These are phyloP conservation scores for Tiliacea aurago DNA, from an alignment of 2,888 invertebrate species.

Conservation along the genomic window DNA sequence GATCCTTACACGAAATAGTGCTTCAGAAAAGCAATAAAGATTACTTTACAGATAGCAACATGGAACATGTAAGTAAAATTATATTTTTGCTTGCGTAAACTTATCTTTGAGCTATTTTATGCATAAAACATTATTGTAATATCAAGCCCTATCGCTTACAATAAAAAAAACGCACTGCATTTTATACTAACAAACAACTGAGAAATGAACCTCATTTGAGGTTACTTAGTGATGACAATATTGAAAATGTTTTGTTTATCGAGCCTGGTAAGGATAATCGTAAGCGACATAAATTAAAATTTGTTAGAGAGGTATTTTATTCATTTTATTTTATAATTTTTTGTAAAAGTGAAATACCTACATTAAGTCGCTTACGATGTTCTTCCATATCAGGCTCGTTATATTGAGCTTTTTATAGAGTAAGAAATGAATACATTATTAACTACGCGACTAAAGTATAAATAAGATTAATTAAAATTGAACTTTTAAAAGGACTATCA, in stretches of 20 bases:
- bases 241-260: slow-evolving; percentile 2
- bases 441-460: slow-evolving; percentile 17
- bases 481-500: slow-evolving; percentile 24
- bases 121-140: slow-evolving; percentile 36
- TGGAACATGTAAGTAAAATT: slow-evolving; percentile 43
- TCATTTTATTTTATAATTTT: too few species aligned
- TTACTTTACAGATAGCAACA: slow-evolving; percentile 48
- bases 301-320: too few species aligned
- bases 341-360: too few species aligned
- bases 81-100: slow-evolving; percentile 48
- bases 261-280: too few species aligned
- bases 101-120: slow-evolving; percentile 46
- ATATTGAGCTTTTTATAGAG: not conserved
- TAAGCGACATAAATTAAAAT: too few species aligned
- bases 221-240: not conserved
- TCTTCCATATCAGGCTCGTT: too few species aligned
- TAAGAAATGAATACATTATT: not conserved
- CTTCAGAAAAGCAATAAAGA: slow-evolving; percentile 55
- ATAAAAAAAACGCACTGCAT: slow-evolving; percentile 1
- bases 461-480: slow-evolving; percentile 37
- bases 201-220: not conserved
- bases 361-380: too few species aligned
- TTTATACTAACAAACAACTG: not conserved
- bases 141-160: slow-evolving; percentile 10
- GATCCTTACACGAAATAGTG: slow-evolving; percentile 46